Conservation (phyloP, 2,888 invertebrate species). For the Heliconius erato region DNA sequence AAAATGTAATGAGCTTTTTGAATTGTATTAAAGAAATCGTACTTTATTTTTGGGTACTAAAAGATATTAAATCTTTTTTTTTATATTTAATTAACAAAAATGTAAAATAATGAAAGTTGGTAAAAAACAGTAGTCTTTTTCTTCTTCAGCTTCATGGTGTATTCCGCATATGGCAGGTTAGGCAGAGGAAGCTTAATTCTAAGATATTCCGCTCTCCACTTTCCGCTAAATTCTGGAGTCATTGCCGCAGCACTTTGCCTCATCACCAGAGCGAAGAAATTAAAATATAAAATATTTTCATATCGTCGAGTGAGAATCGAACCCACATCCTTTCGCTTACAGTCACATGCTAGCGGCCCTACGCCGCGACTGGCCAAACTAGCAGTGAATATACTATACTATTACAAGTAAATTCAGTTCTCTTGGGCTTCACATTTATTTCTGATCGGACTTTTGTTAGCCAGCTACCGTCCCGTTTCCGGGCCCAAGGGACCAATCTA, state of each 20-base stretch:
- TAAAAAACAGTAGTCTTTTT: background rate
- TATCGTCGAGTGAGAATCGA: too few species aligned
- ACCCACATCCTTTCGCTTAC: too few species aligned
- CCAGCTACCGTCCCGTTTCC: slow-evolving; percentile 69
- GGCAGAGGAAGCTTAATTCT: too few species aligned
- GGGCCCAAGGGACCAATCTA: slow-evolving; percentile 79
- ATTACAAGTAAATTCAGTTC: slow-evolving; percentile 15
- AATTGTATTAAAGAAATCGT: slow-evolving; percentile 7
- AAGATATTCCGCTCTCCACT: too few species aligned
- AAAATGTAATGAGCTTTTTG: slow-evolving; percentile 46
- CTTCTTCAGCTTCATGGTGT: too few species aligned
- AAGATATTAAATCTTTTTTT: background rate
- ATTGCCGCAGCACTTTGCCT: too few species aligned
- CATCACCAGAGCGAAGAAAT: too few species aligned
- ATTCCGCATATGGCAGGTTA: too few species aligned
- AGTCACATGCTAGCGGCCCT: too few species aligned
- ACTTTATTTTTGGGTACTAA: background rate
- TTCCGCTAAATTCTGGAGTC: too few species aligned
- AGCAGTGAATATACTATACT: slow-evolving; percentile 4
- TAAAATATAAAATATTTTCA: too few species aligned
- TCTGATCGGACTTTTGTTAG: slow-evolving; percentile 51
- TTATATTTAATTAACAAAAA: background rate
- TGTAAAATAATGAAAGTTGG: background rate
- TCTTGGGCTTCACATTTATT: slow-evolving; percentile 37
- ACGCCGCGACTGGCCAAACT: too few species aligned